Percentiles rank a stretch among this genome's conserved stretches.
phyloP scores from a whole-genome alignment of 2,113 vertebrate species.

The Trinectes maculatus region DNA sequence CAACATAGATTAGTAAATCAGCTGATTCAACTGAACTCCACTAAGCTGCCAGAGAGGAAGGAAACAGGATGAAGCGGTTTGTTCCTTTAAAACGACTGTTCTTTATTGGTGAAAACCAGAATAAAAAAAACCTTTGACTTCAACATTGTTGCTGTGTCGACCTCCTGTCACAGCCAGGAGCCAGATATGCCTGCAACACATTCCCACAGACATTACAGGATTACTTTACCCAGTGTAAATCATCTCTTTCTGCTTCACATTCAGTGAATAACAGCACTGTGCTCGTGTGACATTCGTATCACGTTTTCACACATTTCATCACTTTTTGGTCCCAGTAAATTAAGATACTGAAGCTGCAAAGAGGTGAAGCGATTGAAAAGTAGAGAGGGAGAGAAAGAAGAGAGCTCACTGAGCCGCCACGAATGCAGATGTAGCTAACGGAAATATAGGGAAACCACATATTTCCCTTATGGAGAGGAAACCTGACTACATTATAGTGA shows the following conservation, averaged over 20 bases:
- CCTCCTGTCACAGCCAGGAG: conserved; percentile 1
- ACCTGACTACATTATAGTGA: conserved; percentile 4
- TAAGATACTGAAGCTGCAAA: not conserved
- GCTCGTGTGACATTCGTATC: not conserved
- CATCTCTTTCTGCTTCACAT: conserved; percentile 6
- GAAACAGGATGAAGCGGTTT: not conserved
- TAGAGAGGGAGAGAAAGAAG: not conserved
- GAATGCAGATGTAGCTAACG: conserved; percentile 3
- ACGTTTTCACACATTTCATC: conserved; percentile 2
- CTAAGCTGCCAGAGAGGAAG: not conserved
- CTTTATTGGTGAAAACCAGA: conserved; percentile 56
- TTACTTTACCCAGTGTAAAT: conserved; percentile 24
- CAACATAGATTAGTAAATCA: conserved; percentile 28
- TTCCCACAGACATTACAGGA: not conserved
- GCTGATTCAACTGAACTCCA: conserved; percentile 39
- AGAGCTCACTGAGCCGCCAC: conserved; percentile 30
- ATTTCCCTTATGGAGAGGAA: conserved; percentile 12
- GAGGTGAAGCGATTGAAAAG: conserved; percentile 4
- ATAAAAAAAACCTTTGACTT: conserved; percentile 20
- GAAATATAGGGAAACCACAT: not conserved
- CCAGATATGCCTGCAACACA: not conserved
- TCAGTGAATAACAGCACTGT: conserved; percentile 4
- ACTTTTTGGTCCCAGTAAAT: conserved; percentile 39
- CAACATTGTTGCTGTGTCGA: not conserved
- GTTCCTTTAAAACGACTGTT: conserved; percentile 11